Evolutionary conservation across 2,797 vertebrate species (phyloP).

Genomic region (Clarias laeviceps): DNA sequence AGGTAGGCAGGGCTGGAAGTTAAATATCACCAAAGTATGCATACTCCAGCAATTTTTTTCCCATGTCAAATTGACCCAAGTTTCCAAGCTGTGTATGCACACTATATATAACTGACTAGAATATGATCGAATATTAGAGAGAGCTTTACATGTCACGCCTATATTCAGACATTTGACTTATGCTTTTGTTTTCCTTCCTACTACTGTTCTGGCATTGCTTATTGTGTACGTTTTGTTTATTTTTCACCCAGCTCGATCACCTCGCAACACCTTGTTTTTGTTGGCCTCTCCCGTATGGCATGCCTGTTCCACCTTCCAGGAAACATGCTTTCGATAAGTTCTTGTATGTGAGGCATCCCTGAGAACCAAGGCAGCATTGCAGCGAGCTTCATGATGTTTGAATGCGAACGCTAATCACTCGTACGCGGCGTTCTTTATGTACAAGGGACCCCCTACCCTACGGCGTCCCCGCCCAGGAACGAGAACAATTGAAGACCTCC

Average conservation of each 20-base stretch:
- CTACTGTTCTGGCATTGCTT: background rate
- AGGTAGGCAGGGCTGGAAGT: background rate
- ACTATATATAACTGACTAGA: background rate
- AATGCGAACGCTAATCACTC: constrained; percentile 4
- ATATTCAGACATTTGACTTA: background rate
- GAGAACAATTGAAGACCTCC: constrained; percentile 37
- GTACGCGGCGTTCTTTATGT: background rate
- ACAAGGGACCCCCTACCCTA: background rate
- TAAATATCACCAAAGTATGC: background rate
- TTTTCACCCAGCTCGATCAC: background rate
- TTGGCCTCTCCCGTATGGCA: background rate
- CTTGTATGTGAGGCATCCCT: constrained; percentile 33
- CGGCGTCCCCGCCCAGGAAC: constrained; percentile 16
- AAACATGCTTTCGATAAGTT: constrained; percentile 14
- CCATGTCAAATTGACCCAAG: background rate
- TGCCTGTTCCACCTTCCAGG: background rate
- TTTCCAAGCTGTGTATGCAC: background rate
- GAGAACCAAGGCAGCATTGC: constrained; percentile 41
- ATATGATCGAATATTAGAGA: background rate
- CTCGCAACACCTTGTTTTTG: background rate
- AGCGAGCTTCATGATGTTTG: background rate
- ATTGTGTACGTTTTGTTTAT: background rate
- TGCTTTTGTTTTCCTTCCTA: background rate
- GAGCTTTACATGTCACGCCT: background rate
- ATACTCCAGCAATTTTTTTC: background rate